Evolutionary conservation across 2,797 vertebrate genomes (phyloP).

Genomic region (Sebastes taczanowskii): DNA sequence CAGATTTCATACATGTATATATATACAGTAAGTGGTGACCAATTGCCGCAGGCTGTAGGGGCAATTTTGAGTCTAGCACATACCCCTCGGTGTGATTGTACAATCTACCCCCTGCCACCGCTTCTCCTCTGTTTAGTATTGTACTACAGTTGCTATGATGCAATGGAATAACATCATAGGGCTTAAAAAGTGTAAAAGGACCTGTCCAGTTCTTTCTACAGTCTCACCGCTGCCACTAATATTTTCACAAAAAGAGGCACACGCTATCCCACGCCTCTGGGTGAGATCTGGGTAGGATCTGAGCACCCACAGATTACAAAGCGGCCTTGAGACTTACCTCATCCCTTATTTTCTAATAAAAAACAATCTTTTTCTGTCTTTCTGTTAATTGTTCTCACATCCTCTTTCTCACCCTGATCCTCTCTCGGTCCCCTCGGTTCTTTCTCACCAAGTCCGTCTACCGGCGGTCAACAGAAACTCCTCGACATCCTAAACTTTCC

Average conservation of each 20-base stretch:
- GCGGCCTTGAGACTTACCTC: neutral
- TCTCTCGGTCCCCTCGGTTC: conserved; percentile 21
- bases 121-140: conserved; percentile 19
- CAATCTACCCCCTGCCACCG: conserved; percentile 65
- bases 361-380: conserved; percentile 17
- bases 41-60: conserved; percentile 11
- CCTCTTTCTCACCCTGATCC: conserved; percentile 21
- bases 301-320: conserved; percentile 27
- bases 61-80: conserved; percentile 61
- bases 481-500: conserved; percentile 62
- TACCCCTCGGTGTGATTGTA: too few species aligned
- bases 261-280: neutral
- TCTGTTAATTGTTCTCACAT: conserved; percentile 11
- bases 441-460: conserved; percentile 7
- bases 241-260: conserved; percentile 15
- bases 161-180: conserved; percentile 58
- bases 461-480: conserved; percentile 53
- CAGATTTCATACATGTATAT: conserved; percentile 61
- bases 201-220: conserved; percentile 32
- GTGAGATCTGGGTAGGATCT: conserved; percentile 43
- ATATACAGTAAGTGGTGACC: conserved; percentile 53
- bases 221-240: conserved; percentile 2
- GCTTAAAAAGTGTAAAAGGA: conserved; percentile 46
- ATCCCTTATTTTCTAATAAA: conserved; percentile 47
- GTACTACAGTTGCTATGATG: conserved; percentile 46